Base-by-base conservation (phyloP, 2,888 invertebrate genomes). In the Tanypteryx hageni region DNA sequence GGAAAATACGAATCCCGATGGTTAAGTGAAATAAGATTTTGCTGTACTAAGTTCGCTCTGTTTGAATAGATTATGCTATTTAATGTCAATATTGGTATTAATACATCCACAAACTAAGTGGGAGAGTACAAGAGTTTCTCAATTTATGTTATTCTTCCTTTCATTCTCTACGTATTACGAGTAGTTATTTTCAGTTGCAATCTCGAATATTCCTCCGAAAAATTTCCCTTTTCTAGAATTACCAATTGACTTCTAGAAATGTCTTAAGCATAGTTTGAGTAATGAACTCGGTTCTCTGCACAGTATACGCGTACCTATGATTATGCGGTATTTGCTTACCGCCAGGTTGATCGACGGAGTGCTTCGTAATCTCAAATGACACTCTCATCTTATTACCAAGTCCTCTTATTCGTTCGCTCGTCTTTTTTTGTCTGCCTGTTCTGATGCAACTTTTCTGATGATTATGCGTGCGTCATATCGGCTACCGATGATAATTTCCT, bases 401-500 rank as follows among this genome's bases (percentile, higher is more conserved):
- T n/a, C 83, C 18, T 64, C 18, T 64, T 14, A 18, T 81, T 81
- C 81, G 13, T 22, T 22, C 81, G 22, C 27, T 82, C 27, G 31
- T 82, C 83, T 31, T 31, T 31, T 44, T 27, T 44, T 64, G 64
- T 18, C 89, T 61, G 64, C 89, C 44, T 64, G 44, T 64, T 89
- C 89, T 64, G 31, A 89, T 61, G 89, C 18, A 18, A 89, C 89
- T 89, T 27, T 89, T 89, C 64, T 89, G 89, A 44, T 89, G 89
- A 89, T 89, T 89, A 89, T 64, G 89, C 89, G 64, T 89, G 64
- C 89, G 61, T 64, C 64, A 11, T 89, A 89, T 89, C 89, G 89
- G 89, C 89, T 89, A 89, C 89, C 89, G 89, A 89, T 89, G 89
- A 68, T 89, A 89, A 89, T 89, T 89, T 89, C 89, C 89, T 89